These are phyloP conservation scores for Drosophila lacteicornis DNA, from an alignment of 1,140 invertebrate species.

Conservation along the genomic window DNA sequence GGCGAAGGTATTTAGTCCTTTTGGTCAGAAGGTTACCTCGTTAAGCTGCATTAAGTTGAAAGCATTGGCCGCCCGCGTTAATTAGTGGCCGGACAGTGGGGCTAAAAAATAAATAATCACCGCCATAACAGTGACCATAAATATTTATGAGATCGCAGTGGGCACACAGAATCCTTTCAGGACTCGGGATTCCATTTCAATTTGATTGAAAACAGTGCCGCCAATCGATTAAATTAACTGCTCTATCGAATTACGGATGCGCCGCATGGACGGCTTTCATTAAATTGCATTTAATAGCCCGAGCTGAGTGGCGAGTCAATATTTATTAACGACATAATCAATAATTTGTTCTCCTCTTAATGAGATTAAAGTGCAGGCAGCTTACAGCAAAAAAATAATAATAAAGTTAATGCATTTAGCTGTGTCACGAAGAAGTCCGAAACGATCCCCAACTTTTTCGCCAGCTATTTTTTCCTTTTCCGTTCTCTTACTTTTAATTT, in stretches of 20 bases:
- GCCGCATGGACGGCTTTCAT: conserved; percentile 51
- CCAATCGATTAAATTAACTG: conserved; percentile 62
- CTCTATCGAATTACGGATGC: conserved; percentile 66
- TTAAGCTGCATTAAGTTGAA: conserved; percentile 46
- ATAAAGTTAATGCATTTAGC: conserved; percentile 72
- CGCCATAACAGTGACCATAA: conserved; percentile 46
- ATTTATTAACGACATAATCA: conserved; percentile 79
- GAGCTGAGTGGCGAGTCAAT: conserved; percentile 61
- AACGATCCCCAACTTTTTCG: conserved; percentile 9
- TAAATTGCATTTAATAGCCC: conserved; percentile 74
- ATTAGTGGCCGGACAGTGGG: conserved; percentile 48
- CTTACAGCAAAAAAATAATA: conserved; percentile 21
- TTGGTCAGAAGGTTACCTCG: conserved; percentile 36
- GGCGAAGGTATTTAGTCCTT: conserved; percentile 3
- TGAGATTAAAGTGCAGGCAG: conserved; percentile 65
- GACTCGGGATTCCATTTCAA: conserved; percentile 44
- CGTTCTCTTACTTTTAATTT: conserved; percentile 1
- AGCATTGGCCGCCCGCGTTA: conserved; percentile 38
- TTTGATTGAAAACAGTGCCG: conserved; percentile 54
- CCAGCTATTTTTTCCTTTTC: conserved; percentile 34
- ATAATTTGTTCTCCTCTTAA: conserved; percentile 64
- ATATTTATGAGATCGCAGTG: conserved; percentile 57
- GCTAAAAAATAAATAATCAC: conserved; percentile 31
- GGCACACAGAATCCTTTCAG: conserved; percentile 6
- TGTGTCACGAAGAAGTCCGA: conserved; percentile 28